Evolutionary conservation across 2,797 vertebrate species (phyloP), one percentile per base, ranked within the genome.

Genomic region (Merluccius polli): DNA sequence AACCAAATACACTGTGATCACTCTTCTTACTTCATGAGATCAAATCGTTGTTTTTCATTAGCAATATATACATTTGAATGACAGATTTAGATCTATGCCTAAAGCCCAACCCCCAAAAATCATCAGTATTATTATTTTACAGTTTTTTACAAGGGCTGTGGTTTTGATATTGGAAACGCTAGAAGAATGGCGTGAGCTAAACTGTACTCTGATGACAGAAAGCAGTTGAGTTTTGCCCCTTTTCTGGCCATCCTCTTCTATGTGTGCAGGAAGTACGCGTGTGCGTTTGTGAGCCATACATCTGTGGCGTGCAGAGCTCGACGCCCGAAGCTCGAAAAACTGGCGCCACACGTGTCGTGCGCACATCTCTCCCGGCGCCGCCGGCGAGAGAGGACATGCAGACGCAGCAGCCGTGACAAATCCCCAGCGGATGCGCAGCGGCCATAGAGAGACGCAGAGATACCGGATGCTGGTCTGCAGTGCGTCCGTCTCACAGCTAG

Each of bases 371-470:
- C 18, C 1, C 71, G 78, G 30, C 84, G 48, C 71, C 32, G 52
- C 44, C n/a, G 70, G n/a, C 63, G 48, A 63, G 75, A 65, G 70
- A n/a, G 35, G 36, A 48, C 78, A 76, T 73, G 72, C 52, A 21
- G 71, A 29, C 15, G 77, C 82, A 78, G 79, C 74, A 85, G 70
- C 52, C 1, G 52, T 2, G n/a, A 59, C 52, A 59, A 31, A 63
- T 65, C 24, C 31, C 18, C 24, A 72, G 59, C 36, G 75, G 77
- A 78, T 73, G 68, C 70, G 71, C 71, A 52, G 48, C 69, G 12
- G 70, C 29, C 27, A n/a, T n/a, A n/a, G n/a, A n/a, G 78, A 81
- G 77, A 69, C 77, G 73, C 80, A 86, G 87, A 82, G 84, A 87
- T 18, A 59, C 52, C 44, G 24, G 52, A 24, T n/a, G 44, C 44